phyloP scores from a whole-genome alignment of 2,113 vertebrate genomes.

The Pterocles burchelli region DNA sequence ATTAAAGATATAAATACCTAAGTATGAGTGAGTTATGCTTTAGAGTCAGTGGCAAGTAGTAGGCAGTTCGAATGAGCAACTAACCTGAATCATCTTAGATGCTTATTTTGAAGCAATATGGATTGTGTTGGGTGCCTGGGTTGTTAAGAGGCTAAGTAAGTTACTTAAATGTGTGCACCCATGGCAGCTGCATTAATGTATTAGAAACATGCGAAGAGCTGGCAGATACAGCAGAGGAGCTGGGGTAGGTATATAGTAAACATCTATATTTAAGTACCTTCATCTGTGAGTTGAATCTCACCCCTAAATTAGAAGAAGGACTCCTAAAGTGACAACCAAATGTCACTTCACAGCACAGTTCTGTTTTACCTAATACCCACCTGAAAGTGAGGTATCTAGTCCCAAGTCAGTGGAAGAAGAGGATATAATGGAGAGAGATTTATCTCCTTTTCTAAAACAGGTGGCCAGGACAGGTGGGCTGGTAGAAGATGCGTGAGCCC shows the following conservation, averaged over 20 bases:
- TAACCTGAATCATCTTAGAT: not conserved
- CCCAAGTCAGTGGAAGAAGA: not conserved
- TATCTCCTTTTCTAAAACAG: not conserved
- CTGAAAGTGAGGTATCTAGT: not conserved
- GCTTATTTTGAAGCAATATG: not conserved
- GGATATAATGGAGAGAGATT: not conserved
- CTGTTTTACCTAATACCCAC: not conserved
- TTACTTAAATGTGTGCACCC: not conserved
- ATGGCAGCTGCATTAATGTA: not conserved
- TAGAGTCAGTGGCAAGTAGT: not conserved
- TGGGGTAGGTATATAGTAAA: not conserved
- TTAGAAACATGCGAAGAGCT: not conserved
- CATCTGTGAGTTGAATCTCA: not conserved
- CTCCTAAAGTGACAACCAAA: not conserved
- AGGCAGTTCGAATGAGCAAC: not conserved
- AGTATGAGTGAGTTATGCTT: not conserved
- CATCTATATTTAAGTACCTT: not conserved
- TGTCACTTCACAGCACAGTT: not conserved
- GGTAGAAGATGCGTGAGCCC: not conserved
- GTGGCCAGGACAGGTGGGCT: not conserved
- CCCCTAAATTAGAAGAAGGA: not conserved
- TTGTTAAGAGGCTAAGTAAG: not conserved
- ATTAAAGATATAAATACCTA: not conserved
- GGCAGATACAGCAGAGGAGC: not conserved
- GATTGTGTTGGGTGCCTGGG: not conserved